Evolutionary conservation across 1,140 invertebrate genomes (phyloP).

Genomic region (Zaprionus gabonicus): DNA sequence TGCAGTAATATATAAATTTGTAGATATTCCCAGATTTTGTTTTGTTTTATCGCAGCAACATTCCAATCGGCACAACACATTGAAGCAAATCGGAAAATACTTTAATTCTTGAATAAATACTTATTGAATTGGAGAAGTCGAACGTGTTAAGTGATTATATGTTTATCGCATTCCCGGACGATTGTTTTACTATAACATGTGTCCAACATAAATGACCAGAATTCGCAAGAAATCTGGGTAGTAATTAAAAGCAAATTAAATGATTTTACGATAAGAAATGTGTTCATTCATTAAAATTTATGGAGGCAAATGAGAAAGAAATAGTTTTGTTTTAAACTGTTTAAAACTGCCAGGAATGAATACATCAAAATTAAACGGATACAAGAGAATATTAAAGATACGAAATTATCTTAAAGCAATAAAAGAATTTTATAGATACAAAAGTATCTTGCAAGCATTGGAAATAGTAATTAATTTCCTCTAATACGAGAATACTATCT

Average conservation of each 20-base stretch:
- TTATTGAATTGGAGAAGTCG: neutral
- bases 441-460: neutral
- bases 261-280: neutral
- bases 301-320: too few species aligned
- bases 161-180: neutral
- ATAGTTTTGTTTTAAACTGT: too few species aligned
- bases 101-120: neutral
- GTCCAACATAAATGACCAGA: neutral
- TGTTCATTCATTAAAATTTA: neutral
- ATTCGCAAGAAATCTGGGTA: neutral
- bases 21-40: neutral
- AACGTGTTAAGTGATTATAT: neutral
- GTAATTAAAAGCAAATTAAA: neutral
- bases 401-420: neutral
- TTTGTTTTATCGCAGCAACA: neutral
- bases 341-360: neutral
- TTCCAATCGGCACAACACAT: neutral
- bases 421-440: too few species aligned
- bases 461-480: too few species aligned
- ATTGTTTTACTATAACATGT: neutral
- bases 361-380: neutral
- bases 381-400: too few species aligned
- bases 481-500: too few species aligned
- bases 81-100: constrained; percentile 26
- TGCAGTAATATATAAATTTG: too few species aligned